phyloP scores from a whole-genome alignment of 2,797 vertebrate genomes.

The Chloroceryle inda region DNA sequence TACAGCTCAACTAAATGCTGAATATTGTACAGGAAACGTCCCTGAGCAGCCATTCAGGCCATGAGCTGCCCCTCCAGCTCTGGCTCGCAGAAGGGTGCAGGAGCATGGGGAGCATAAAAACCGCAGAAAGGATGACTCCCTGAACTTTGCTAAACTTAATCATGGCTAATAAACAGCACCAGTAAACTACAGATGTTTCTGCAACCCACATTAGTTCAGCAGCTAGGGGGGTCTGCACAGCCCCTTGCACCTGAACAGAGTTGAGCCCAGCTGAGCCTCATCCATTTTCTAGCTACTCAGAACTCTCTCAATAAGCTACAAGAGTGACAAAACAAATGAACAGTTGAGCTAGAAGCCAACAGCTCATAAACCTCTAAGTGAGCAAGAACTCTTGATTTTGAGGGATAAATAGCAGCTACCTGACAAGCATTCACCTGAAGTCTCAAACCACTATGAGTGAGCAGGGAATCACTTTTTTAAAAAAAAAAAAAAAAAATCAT shows the following conservation, averaged over 20 bases:
- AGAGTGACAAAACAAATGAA: background rate
- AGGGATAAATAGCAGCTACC: background rate
- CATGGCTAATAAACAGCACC: background rate
- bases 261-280: background rate
- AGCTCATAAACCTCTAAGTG: background rate
- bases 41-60: rapidly evolving
- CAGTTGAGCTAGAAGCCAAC: background rate
- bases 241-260: background rate
- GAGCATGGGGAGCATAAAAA: rapidly evolving
- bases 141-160: background rate
- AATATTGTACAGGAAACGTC: background rate
- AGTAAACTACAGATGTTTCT: background rate
- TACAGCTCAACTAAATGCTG: background rate
- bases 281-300: background rate
- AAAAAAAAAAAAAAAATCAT: background rate
- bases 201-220: background rate
- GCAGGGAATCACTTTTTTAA: background rate
- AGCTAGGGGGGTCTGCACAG: background rate
- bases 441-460: background rate
- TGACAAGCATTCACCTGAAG: background rate
- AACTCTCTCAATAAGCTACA: background rate
- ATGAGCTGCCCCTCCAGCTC: background rate
- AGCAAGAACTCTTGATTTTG: background rate
- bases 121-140: background rate
- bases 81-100: rapidly evolving